Evolutionary conservation across 2,888 invertebrate species (phyloP).

Genomic region (Gari tellinella): DNA sequence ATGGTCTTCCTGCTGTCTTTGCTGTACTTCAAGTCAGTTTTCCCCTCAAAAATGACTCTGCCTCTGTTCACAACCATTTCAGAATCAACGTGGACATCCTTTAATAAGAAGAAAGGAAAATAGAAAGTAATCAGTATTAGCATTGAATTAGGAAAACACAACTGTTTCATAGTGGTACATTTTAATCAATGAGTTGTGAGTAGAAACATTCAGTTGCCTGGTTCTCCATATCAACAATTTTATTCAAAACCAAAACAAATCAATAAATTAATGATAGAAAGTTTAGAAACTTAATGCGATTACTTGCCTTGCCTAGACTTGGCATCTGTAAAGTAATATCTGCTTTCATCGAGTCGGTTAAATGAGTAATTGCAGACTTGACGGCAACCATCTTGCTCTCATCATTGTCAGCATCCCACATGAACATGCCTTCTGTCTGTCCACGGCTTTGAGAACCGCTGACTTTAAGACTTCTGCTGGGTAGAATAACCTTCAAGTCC

Average conservation of each 20-base stretch:
- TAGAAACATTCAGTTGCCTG: too few relatives aligned
- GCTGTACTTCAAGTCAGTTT: conserved; percentile 68
- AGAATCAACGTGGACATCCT: conserved; percentile 69
- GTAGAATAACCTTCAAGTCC: conserved; percentile 58
- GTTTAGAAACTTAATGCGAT: too few relatives aligned
- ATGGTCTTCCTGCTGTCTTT: conserved; percentile 68
- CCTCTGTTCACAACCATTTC: conserved; percentile 69
- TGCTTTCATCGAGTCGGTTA: conserved; percentile 54
- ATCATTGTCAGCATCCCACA: conserved; percentile 74
- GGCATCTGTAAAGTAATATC: conserved; percentile 68
- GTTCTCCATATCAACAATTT: too few relatives aligned
- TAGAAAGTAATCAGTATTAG: too few relatives aligned
- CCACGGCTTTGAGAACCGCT: conserved; percentile 35
- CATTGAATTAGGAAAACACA: too few relatives aligned
- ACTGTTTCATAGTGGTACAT: too few relatives aligned
- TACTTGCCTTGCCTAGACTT: conserved; percentile 66
- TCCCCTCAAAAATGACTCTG: conserved; percentile 67
- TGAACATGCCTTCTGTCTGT: conserved; percentile 55
- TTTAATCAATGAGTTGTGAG: too few relatives aligned
- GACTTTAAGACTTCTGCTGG: conserved; percentile 57
- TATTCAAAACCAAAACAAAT: too few relatives aligned
- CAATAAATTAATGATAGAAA: too few relatives aligned
- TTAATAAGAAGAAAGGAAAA: conserved; percentile 1
- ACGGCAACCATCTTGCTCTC: conserved; percentile 64
- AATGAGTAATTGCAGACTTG: conserved; percentile 48